Conservation (phyloP, 1,140 invertebrate genomes). For the Cephus cinctus region DNA sequence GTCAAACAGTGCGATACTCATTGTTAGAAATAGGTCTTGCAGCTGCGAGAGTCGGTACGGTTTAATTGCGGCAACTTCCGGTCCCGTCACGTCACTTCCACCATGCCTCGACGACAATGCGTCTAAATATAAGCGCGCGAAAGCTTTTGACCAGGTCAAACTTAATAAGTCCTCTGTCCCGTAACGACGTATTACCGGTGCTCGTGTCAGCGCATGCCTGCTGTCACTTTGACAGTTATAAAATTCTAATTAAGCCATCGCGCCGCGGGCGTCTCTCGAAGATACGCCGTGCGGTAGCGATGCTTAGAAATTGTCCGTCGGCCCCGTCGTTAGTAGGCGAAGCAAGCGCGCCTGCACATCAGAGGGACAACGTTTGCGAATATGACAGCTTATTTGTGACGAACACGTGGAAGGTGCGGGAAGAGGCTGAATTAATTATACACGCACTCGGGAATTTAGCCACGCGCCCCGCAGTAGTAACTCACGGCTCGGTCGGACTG, state of each 20-base stretch:
- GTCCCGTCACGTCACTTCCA: conserved; percentile 26
- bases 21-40: conserved; percentile 32
- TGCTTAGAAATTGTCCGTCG: too few species aligned
- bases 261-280: too few species aligned
- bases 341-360: not conserved
- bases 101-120: conserved; percentile 1
- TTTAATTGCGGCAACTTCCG: conserved; percentile 36
- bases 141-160: too few species aligned
- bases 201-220: too few species aligned
- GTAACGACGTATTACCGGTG: too few species aligned
- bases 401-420: not conserved
- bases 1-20: not conserved
- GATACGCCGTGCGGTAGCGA: too few species aligned
- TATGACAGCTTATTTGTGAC: too few species aligned
- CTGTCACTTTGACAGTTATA: too few species aligned
- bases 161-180: too few species aligned
- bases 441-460: too few species aligned
- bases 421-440: not conserved
- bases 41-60: conserved; percentile 26
- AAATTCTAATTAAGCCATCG: too few species aligned
- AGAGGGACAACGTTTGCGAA: not conserved
- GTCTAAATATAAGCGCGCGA: conserved; percentile 24
- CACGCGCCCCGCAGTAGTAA: not conserved
- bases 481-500: not conserved
- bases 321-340: not conserved